Conservation (phyloP, 2,888 invertebrate species). For the Drosophila kuntzei region DNA sequence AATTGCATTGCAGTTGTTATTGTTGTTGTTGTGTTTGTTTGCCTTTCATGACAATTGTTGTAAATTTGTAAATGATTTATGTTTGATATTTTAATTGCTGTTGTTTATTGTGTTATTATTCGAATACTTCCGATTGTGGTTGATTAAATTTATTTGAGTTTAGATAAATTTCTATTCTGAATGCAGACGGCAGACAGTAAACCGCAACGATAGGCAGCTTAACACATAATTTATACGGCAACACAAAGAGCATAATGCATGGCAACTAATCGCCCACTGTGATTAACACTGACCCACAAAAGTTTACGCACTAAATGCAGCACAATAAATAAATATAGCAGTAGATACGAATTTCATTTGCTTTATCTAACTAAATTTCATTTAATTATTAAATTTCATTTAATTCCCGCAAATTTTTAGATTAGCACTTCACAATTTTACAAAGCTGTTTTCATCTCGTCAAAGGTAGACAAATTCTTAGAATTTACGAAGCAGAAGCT, state of each 20-base stretch:
- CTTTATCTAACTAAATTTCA: too few species aligned
- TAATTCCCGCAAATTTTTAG: not conserved
- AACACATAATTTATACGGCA: slow-evolving; percentile 52
- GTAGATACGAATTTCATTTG: too few species aligned
- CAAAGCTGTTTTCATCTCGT: not conserved
- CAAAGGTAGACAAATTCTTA: not conserved
- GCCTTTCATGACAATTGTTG: slow-evolving; percentile 72
- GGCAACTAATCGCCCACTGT: slow-evolving; percentile 43
- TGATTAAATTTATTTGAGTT: slow-evolving; percentile 78
- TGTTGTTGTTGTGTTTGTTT: slow-evolving; percentile 38
- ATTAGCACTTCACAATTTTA: not conserved
- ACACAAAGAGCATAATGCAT: slow-evolving; percentile 45
- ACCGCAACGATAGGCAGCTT: slow-evolving; percentile 68
- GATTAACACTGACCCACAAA: slow-evolving; percentile 41
- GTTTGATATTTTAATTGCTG: slow-evolving; percentile 80
- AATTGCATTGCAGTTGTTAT: slow-evolving; percentile 50
- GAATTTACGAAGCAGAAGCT: not conserved
- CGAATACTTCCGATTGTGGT: slow-evolving; percentile 80
- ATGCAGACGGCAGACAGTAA: slow-evolving; percentile 34
- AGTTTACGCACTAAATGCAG: slow-evolving; percentile 8
- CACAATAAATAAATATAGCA: not conserved
- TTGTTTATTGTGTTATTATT: slow-evolving; percentile 81
- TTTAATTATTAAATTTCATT: not conserved
- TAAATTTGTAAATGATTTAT: slow-evolving; percentile 79
- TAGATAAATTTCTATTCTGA: slow-evolving; percentile 67